Evolutionary conservation across 2,113 vertebrate species (phyloP), one percentile per base, ranked within the genome.

Genomic region (Lepisosteus osseus): DNA sequence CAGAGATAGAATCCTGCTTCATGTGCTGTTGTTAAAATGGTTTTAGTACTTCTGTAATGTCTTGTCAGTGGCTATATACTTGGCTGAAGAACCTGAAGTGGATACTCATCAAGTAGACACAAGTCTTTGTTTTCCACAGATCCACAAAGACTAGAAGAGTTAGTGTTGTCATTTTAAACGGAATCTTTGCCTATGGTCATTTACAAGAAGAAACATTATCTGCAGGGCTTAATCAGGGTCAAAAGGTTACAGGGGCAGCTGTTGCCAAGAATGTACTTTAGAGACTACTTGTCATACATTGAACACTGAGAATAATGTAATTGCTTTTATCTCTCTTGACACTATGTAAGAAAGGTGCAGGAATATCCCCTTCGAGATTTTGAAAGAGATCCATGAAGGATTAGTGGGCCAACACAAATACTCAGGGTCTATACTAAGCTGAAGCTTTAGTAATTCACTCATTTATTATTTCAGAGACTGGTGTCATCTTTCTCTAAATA

Each of bases 201-300:
- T 64, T 70, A 54, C 43, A 6, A 64, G 61, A 75, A 62, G 73
- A 78, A 75, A 65, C 64, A 43, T 51, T 73, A 41, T 74, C 63
- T 63, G 43, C 55, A 6, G 42, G 65, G 74, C 71, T 75, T 70
- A 69, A 67, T 45, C 9, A 42, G 54, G 71, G 69, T 80, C 71
- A 75, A 9, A 61, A 74, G 77, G 74, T 73, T 62, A 68, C 72
- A 1, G 15, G 45, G 73, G 74, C 88, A 87, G 88, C 86, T 89
- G 88, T 81, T 82, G 78, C 73, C 61, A 59, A 72, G 77, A 71
- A 62, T 65, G 65, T 70, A 74, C 75, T 51, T 68, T 78, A 75
- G 54, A 76, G 82, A 69, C 86, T 87, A 90, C 88, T 88, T 90
- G 90, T 85, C 77, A 67, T 74, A 55, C 41, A 79, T 54, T 59